Percentiles rank a stretch among this genome's conserved stretches.
phyloP scores from a whole-genome alignment of 2,797 vertebrate genomes.

The Sebastes melanostomus region DNA sequence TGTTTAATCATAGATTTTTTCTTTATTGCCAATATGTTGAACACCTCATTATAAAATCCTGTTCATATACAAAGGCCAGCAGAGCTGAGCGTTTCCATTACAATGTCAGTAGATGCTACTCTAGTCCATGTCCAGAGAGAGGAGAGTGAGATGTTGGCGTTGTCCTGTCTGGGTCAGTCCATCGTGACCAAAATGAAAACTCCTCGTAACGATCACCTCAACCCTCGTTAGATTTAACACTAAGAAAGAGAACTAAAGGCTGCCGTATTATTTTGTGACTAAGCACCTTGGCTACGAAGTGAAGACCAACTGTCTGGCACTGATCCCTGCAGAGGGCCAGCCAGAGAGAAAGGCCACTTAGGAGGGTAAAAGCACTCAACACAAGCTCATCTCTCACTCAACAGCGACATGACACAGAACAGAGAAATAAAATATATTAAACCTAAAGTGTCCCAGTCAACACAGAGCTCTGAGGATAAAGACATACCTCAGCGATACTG shows the following conservation, averaged over 20 bases:
- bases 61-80: slow-evolving; percentile 66
- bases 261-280: not conserved
- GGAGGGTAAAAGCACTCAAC: slow-evolving; percentile 24
- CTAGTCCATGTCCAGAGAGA: slow-evolving; percentile 42
- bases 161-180: slow-evolving; percentile 19
- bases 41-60: slow-evolving; percentile 79
- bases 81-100: slow-evolving; percentile 53
- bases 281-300: slow-evolving; percentile 18
- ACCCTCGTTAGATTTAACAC: slow-evolving; percentile 22
- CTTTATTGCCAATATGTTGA: slow-evolving; percentile 78
- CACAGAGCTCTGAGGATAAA: not conserved
- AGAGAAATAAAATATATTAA: slow-evolving; percentile 37
- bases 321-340: not conserved
- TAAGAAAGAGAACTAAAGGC: not conserved
- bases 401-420: slow-evolving; percentile 34
- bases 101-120: slow-evolving; percentile 54
- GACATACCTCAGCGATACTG: slow-evolving; percentile 6
- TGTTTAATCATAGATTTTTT: slow-evolving; percentile 36
- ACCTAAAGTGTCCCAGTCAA: slow-evolving; percentile 19
- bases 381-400: slow-evolving; percentile 31
- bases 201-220: slow-evolving; percentile 11
- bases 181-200: slow-evolving; percentile 13
- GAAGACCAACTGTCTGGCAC: slow-evolving; percentile 8
- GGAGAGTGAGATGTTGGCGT: slow-evolving; percentile 7
- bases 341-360: slow-evolving; percentile 57